Evolutionary conservation across 1,140 invertebrate species (phyloP), one percentile per base, ranked within the genome.

Genomic region (Drosophila lini): DNA sequence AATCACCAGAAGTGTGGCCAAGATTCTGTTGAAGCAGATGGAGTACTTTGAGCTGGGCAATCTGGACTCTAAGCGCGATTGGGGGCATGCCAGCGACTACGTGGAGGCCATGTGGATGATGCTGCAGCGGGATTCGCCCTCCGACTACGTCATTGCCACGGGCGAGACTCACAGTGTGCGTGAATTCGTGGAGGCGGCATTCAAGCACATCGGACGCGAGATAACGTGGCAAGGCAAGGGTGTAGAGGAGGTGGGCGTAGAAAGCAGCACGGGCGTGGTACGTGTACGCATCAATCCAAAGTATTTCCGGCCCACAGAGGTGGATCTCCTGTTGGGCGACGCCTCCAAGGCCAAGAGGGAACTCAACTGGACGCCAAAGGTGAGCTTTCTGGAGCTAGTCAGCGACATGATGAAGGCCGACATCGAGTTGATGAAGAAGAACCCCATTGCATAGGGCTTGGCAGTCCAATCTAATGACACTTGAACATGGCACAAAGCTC

Each of bases 41-140:
- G 96, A 99, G 73, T 94, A 93, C 63, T 93, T 99, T 52, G 97
- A 99, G 93, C 93, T 99, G 34, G 99, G 99, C 42, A 99, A 99
- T 93, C 93, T 99, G 65, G 98, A 99, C 93, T 97, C 98, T 15
- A 96, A 97, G 92, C 94, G 99, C 90, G 99, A 99, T 93, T 99
- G 99, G 99, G 99, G 99, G 11, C 99, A 99, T 94, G 99, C 99
- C 0, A 98, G 96, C 93, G 99, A 99, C 93, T 99, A 99, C 93
- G 97, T 99, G 32, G 97, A 99, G 96, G 99, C 98, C 11, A 99
- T 99, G 99, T 99, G 98, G 98, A 92, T 98, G 90, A 99, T 99
- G 97, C 93, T 99, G n/a, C 99, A 99, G 92, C 96, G 97, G 92
- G 95, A 98, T 0, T 93, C 93, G 45, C 97, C 99, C 0, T 97